Evolutionary conservation across 2,888 invertebrate genomes (phyloP).

Genomic region (Scaptomyza reducta): DNA sequence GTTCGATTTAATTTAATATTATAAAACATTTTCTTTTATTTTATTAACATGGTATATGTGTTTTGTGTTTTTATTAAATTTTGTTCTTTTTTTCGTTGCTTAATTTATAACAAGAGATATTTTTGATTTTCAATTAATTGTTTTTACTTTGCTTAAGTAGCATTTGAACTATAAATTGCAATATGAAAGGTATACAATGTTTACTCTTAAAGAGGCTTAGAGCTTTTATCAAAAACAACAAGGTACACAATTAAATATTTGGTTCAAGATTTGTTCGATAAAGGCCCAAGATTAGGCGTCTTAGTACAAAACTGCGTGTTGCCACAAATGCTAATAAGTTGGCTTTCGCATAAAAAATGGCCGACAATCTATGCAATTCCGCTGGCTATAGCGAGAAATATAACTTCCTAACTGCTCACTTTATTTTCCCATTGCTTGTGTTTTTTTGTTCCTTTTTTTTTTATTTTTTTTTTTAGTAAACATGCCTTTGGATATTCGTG

Average conservation of each 20-base stretch:
- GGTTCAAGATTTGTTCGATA: slow-evolving; percentile 18
- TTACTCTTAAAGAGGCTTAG: not conserved
- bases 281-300: slow-evolving; percentile 18
- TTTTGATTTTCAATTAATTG: no score
- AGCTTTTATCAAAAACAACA: not conserved
- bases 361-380: slow-evolving; percentile 36
- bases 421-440: slow-evolving; percentile 20
- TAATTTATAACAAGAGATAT: no score
- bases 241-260: not conserved
- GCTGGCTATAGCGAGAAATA: slow-evolving; percentile 21
- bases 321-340: slow-evolving; percentile 20
- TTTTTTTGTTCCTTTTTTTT: slow-evolving; percentile 10
- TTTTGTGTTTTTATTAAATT: no score
- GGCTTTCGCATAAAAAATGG: slow-evolving; percentile 23
- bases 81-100: no score
- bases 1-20: no score
- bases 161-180: not conserved
- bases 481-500: slow-evolving; percentile 59
- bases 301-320: slow-evolving; percentile 38
- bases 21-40: no score
- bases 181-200: not conserved
- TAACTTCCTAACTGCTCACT: slow-evolving; percentile 36
- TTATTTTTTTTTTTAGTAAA: slow-evolving; percentile 29
- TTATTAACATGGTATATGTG: no score
- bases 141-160: not conserved